Evolutionary conservation across 2,888 invertebrate species (phyloP).

Genomic region (Proisotoma minuta): DNA sequence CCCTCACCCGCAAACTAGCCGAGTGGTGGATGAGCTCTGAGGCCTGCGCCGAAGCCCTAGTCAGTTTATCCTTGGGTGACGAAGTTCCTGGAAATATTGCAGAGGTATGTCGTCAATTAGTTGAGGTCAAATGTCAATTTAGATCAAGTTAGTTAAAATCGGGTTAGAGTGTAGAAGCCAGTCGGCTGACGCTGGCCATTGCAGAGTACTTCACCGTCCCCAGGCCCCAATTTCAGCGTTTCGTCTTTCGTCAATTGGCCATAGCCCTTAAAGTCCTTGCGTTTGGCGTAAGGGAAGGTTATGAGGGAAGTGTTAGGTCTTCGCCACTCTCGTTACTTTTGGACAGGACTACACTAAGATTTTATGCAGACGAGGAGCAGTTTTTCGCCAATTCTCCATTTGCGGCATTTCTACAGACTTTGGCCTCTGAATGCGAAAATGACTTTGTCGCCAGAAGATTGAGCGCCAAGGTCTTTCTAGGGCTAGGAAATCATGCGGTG

Average conservation of each 20-base stretch:
- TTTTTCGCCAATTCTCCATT: conserved; percentile 23
- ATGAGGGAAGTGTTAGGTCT: conserved; percentile 19
- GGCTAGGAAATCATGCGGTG: conserved; percentile 25
- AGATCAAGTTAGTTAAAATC: too few relatives aligned
- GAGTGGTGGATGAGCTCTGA: conserved; percentile 41
- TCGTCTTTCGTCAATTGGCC: conserved; percentile 30
- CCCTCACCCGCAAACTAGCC: conserved; percentile 29
- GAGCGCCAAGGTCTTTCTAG: conserved; percentile 33
- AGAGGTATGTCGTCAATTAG: too few relatives aligned
- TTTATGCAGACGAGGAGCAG: conserved; percentile 37
- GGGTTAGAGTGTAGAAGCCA: too few relatives aligned
- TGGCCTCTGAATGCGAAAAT: conserved; percentile 12
- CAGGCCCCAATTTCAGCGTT: conserved; percentile 33
- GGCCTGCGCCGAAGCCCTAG: conserved; percentile 39
- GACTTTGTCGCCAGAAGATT: conserved; percentile 36
- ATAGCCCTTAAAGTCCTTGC: conserved; percentile 23
- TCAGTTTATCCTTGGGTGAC: conserved; percentile 35
- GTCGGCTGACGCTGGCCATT: conserved; percentile 38
- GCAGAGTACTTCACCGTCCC: conserved; percentile 36
- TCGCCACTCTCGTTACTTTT: conserved; percentile 26
- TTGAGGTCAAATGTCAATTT: too few relatives aligned
- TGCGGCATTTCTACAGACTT: conserved; percentile 22
- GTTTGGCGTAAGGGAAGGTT: conserved; percentile 16
- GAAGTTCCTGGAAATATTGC: conserved; percentile 32
- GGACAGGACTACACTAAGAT: conserved; percentile 35